These are phyloP conservation scores for Aratinga solstitialis DNA, from an alignment of 2,797 vertebrate genomes.

Conservation along the genomic window DNA sequence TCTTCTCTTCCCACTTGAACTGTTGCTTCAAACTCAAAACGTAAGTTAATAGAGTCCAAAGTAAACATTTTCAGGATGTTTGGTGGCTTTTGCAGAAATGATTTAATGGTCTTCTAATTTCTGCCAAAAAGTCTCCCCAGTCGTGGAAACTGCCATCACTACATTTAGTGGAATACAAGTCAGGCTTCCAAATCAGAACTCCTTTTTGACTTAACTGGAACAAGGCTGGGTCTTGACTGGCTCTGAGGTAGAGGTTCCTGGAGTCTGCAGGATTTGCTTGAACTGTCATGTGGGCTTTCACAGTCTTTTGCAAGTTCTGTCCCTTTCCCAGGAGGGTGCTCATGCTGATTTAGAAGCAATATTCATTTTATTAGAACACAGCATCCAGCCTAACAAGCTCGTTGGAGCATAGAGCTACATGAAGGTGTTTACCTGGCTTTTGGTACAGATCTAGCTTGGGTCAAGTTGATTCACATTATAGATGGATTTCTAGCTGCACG, in stretches of 20 bases:
- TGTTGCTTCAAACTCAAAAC: background rate
- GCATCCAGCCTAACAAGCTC: background rate
- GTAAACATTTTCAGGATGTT: slow-evolving; percentile 48
- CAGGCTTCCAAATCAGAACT: background rate
- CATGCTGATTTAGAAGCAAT: background rate
- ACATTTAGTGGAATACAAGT: background rate
- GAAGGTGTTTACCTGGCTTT: background rate
- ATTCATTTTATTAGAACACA: background rate
- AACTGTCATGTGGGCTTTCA: background rate
- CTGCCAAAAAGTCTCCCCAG: slow-evolving; percentile 12
- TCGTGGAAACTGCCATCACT: background rate
- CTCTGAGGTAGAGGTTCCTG: background rate
- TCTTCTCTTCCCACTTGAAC: background rate
- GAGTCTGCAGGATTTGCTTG: background rate
- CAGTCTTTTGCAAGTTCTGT: background rate
- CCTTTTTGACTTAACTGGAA: background rate
- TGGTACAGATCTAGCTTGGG: background rate
- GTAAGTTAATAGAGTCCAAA: slow-evolving; percentile 4
- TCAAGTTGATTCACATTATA: background rate
- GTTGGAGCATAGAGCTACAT: background rate
- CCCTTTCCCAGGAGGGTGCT: background rate
- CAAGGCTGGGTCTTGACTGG: background rate
- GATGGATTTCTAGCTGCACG: background rate
- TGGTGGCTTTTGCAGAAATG: slow-evolving; percentile 54
- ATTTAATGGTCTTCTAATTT: slow-evolving; percentile 28